Percentiles rank a stretch among this genome's conserved stretches.
These are phyloP conservation scores for Marmota monax DNA, from an alignment of 2,113 vertebrate species.

Conservation along the genomic window DNA sequence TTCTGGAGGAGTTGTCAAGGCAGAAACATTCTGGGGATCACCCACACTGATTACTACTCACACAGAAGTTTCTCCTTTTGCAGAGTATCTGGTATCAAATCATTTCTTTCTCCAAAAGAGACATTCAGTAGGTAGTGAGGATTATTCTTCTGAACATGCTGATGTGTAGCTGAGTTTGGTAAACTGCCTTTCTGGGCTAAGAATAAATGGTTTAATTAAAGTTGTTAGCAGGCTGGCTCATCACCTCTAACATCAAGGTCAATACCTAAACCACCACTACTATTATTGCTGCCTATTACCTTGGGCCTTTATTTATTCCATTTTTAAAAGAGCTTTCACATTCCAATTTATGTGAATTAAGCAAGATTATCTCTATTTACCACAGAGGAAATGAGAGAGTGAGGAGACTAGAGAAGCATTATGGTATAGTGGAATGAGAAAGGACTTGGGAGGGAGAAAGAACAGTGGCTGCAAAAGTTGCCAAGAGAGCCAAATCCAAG, in stretches of 20 bases:
- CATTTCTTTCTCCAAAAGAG: slow-evolving; percentile 77
- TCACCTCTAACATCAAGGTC: neutral
- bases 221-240: neutral
- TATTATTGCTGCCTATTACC: neutral
- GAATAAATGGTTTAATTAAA: slow-evolving; percentile 34
- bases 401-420: slow-evolving; percentile 11
- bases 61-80: slow-evolving; percentile 82
- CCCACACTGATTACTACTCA: slow-evolving; percentile 77
- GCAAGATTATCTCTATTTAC: neutral
- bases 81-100: slow-evolving; percentile 69
- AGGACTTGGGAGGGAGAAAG: neutral
- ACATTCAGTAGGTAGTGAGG: neutral
- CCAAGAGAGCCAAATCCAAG: neutral
- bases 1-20: neutral
- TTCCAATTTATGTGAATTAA: neutral
- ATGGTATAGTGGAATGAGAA: neutral
- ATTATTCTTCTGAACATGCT: neutral
- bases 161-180: slow-evolving; percentile 19
- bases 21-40: neutral
- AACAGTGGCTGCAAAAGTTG: neutral
- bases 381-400: neutral
- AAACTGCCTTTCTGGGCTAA: slow-evolving; percentile 67
- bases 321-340: slow-evolving; percentile 12
- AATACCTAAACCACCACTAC: neutral
- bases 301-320: neutral